A percentile compares a stretch with the other conserved stretches of the same genome.
Conservation (phyloP, 92 coral and sea anemone genomes). For the Epizoanthus illoricatus region DNA sequence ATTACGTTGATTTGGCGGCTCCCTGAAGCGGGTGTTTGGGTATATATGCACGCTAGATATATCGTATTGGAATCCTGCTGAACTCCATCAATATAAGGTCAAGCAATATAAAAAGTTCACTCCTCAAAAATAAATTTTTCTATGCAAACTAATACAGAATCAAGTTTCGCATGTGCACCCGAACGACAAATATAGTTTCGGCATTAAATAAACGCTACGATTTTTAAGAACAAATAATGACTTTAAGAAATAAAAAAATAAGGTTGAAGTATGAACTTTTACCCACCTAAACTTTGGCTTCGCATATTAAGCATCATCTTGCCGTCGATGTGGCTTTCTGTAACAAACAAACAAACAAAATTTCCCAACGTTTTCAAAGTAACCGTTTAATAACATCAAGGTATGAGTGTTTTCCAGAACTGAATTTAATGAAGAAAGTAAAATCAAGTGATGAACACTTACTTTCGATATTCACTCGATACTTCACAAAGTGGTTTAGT, state of each 20-base stretch:
- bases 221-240: background rate
- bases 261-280: background rate
- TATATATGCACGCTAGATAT: background rate
- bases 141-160: no score
- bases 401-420: background rate
- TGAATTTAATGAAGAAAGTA: background rate
- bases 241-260: background rate
- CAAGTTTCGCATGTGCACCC: no score
- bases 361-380: background rate
- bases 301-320: background rate
- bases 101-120: background rate
- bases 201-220: background rate
- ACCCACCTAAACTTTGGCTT: constrained; percentile 21
- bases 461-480: background rate
- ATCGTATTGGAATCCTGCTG: background rate
- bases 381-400: no score
- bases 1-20: background rate
- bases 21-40: background rate
- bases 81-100: background rate
- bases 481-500: background rate
- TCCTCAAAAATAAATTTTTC: no score
- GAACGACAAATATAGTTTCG: background rate
- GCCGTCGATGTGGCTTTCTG: constrained; percentile 39
- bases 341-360: background rate
- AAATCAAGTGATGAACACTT: background rate